Evolutionary conservation across 2,113 vertebrate species (phyloP), one percentile per base, ranked within the genome.

Genomic region (Megaceryle torquata): DNA sequence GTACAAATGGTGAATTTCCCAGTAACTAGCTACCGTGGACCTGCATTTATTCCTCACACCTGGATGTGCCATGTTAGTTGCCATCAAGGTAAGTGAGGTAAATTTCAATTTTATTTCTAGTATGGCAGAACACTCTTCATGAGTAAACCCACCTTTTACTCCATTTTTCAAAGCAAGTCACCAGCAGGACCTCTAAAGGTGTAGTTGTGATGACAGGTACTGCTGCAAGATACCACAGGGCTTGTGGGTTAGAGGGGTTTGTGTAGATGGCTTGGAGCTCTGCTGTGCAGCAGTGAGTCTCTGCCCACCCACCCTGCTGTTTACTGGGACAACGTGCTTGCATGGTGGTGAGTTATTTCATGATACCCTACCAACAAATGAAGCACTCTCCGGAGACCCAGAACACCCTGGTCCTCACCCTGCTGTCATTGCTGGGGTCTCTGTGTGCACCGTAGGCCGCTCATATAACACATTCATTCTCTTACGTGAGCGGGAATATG

Each of bases 361-460:
- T 60, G 64, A 74, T 69, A 41, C 18, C 56, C 29, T 65, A 14
- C 51, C 25, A 21, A 3, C 22, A 12, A 31, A 24, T 11, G 28
- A 67, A 67, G 56, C 2, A 9, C 67, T 82, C 7, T 37, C 46
- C 1, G 5, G 60, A 56, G 33, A 29, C 8, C 26, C 11, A 10
- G 53, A 72, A 41, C 41, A 19, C 48, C 33, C 44, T 68, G 11
- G 9, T 16, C 3, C 22, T 77, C 17, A 5, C 20, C 61, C 41
- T 6, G 2, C n/a, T 65, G 51, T 41, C 61, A 35, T 31, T 22
- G 10, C 18, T 7, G 22, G 41, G 26, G 33, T 28, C 53, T 46
- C 33, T 2, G 0, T 0, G 1, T 68, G 57, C 29, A 5, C 39
- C 19, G 5, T 1, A 1, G 68, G 50, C 17, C 41, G 5, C 72